Conservation (phyloP, 2,888 invertebrate genomes). For the Physocephala rufipes region DNA sequence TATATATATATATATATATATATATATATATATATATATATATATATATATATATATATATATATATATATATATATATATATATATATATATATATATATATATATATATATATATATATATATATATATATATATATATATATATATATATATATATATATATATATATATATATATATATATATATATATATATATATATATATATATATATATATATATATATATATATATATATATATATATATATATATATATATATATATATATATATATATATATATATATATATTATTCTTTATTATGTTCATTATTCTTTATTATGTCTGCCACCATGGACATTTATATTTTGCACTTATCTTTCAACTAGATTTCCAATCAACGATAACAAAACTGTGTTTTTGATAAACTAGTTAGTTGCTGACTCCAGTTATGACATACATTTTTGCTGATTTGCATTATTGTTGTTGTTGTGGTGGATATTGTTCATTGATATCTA, state of each 20-base stretch:
- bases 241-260: not conserved
- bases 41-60: too few relatives aligned
- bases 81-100: too few relatives aligned
- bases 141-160: too few relatives aligned
- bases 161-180: too few relatives aligned
- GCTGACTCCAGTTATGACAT: not conserved
- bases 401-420: slow-evolving; percentile 11
- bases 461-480: not conserved
- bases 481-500: slow-evolving; percentile 1
- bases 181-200: too few relatives aligned
- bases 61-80: too few relatives aligned
- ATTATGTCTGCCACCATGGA: slow-evolving; percentile 17
- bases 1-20: too few relatives aligned
- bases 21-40: too few relatives aligned
- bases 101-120: too few relatives aligned
- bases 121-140: too few relatives aligned
- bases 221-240: not conserved
- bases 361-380: not conserved
- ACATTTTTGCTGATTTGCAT: not conserved
- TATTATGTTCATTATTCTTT: not conserved
- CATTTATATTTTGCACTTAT: slow-evolving; percentile 14
- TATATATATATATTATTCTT: not conserved
- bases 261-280: not conserved
- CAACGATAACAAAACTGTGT: not conserved
- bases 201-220: too few relatives aligned